phyloP scores from a whole-genome alignment of 1,140 invertebrate species.

The Archivesica marissinica region DNA sequence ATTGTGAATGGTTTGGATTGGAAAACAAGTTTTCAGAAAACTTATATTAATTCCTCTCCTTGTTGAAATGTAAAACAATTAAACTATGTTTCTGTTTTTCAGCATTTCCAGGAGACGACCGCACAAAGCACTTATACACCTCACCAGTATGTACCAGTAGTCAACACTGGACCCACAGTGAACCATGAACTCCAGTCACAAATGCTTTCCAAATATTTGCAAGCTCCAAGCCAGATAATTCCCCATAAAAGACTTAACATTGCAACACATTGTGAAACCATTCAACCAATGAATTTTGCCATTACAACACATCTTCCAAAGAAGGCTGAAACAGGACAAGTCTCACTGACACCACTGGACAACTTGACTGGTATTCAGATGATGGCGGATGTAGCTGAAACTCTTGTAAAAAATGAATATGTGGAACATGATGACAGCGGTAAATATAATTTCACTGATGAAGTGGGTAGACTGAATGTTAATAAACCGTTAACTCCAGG shows the following conservation, averaged over 20 bases:
- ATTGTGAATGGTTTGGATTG: too few relatives aligned
- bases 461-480: neutral
- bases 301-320: neutral
- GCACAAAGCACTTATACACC: too few relatives aligned
- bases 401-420: neutral
- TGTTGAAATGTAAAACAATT: too few relatives aligned
- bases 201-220: neutral
- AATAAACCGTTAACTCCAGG: neutral
- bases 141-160: neutral
- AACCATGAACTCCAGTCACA: neutral
- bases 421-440: neutral
- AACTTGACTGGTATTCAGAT: neutral
- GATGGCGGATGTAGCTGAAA: conserved; percentile 23
- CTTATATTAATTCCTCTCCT: too few relatives aligned
- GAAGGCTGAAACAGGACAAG: too few relatives aligned
- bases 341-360: neutral
- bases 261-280: neutral
- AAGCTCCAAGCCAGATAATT: neutral
- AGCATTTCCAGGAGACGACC: neutral
- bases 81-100: too few relatives aligned
- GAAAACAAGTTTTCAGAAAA: too few relatives aligned
- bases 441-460: neutral
- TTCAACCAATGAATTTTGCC: neutral
- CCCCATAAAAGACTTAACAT: neutral
- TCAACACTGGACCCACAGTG: neutral